Evolutionary conservation across 1,140 invertebrate species (phyloP).

Genomic region (Ceratosolen solmsi): DNA sequence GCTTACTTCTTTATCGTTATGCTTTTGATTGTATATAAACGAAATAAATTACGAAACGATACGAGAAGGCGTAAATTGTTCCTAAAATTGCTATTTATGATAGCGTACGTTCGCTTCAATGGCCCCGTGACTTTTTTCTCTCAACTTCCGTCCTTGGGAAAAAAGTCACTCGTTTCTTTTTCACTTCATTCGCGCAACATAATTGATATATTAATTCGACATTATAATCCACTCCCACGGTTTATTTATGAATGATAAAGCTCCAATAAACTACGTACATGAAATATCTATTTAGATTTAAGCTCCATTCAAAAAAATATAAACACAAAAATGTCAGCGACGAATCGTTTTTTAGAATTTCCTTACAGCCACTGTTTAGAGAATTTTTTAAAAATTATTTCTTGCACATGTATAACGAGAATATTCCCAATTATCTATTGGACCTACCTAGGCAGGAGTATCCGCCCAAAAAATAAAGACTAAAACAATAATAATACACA

Average conservation of each 20-base stretch:
- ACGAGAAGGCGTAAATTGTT: slow-evolving; percentile 21
- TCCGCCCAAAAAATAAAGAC: too few species aligned
- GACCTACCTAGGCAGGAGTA: too few species aligned
- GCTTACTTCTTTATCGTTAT: slow-evolving; percentile 33
- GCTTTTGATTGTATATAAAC: neutral
- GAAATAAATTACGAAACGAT: neutral
- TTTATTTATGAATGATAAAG: neutral
- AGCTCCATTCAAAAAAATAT: neutral
- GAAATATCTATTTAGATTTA: neutral
- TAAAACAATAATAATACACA: too few species aligned
- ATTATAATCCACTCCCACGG: neutral
- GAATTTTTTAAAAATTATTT: too few species aligned
- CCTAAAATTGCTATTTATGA: slow-evolving; percentile 29
- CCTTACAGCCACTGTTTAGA: too few species aligned
- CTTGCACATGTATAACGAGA: too few species aligned
- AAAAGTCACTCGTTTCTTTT: neutral
- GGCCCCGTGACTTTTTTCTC: neutral
- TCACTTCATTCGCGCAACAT: too few species aligned
- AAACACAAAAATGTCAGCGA: too few species aligned
- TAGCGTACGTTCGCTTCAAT: neutral
- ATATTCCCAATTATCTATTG: too few species aligned
- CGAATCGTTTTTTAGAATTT: too few species aligned
- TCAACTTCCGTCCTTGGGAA: neutral
- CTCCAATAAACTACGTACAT: neutral
- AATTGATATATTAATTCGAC: neutral